Evolutionary conservation across 1,140 invertebrate genomes (phyloP), one percentile per base, ranked within the genome.

Genomic region (Ooceraea biroi): DNA sequence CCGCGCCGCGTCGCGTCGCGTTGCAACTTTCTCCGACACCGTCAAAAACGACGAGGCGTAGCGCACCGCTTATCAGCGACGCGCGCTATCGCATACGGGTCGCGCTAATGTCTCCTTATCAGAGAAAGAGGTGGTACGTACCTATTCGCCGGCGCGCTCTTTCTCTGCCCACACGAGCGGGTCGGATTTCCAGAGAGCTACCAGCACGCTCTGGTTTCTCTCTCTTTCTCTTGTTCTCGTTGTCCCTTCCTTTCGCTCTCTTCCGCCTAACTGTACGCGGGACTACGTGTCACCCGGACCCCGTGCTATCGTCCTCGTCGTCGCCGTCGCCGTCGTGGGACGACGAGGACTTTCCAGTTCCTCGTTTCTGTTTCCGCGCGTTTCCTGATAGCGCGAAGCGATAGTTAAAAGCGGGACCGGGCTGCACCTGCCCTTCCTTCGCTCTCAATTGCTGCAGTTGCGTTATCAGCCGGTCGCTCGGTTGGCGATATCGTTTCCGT

Each of bases 81-180:
- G 63, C 88, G 84, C 86, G 88, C 87, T 94, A 94, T 94, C 93
- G 88, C 93, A 94, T 94, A 94, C 93, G 93, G 93, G 93, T 93
- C 93, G 93, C 93, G 93, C 93, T 94, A 94, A 94, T 94, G 93
- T 94, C 92, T 93, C 91, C 91, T 94, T 94, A 94, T 94, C 93
- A 92, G 91, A 86, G 65, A 58, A 36, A 58, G 41, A 77, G 60
- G 73, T 69, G 86, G 87, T 89, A 90, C 85, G 90, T 92, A 92
- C 90, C 91, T 91, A 91, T 88, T 91, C 88, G 85, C 87, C 89
- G 86, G 85, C 65, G 87, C 86, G 87, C 82, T 87, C 88, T 88
- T 86, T 83, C 78, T 82, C 82, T 85, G 60, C 78, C 83, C 87
- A 84, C 88, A 90, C 88, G 87, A 91, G 86, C 88, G 88, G 87